Conservation (phyloP, 2,113 vertebrate species). For the Sebastes fasciatus region DNA sequence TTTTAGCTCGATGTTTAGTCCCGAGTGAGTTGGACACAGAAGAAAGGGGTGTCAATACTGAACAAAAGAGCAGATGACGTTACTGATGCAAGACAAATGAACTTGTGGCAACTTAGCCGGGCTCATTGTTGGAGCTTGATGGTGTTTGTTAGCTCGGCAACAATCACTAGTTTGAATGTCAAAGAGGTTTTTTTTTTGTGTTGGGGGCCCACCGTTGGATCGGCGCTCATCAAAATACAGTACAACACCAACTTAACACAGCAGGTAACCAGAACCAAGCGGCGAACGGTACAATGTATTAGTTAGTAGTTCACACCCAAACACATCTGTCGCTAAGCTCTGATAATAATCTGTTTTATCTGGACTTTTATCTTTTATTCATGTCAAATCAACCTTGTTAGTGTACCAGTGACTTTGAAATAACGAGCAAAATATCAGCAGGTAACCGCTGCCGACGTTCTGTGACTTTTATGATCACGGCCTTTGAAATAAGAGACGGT, state of each 20-base stretch:
- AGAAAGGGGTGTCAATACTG: slow-evolving; percentile 5
- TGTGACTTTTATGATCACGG: slow-evolving; percentile 60
- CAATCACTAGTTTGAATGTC: slow-evolving; percentile 48
- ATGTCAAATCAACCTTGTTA: slow-evolving; percentile 73
- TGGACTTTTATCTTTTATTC: slow-evolving; percentile 70
- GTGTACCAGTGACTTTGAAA: slow-evolving; percentile 60
- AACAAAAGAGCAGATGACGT: slow-evolving; percentile 53
- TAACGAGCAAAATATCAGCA: slow-evolving; percentile 76
- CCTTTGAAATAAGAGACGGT: slow-evolving; percentile 59
- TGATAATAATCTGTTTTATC: slow-evolving; percentile 39
- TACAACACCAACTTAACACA: slow-evolving; percentile 58
- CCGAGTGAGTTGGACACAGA: slow-evolving; percentile 12
- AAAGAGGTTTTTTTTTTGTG: slow-evolving; percentile 40
- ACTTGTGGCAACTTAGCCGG: slow-evolving; percentile 20
- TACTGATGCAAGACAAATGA: slow-evolving; percentile 51
- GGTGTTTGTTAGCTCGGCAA: slow-evolving; percentile 17
- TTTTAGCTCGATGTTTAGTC: slow-evolving; percentile 28
- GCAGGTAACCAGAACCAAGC: slow-evolving; percentile 44
- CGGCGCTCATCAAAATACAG: slow-evolving; percentile 70
- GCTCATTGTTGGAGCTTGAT: slow-evolving; percentile 26
- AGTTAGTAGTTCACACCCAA: slow-evolving; percentile 21
- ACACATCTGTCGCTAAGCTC: slow-evolving; percentile 54
- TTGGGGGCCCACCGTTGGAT: slow-evolving; percentile 21
- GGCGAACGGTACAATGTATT: slow-evolving; percentile 36
- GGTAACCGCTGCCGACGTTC: slow-evolving; percentile 57